Base-by-base conservation (phyloP, 1,140 invertebrate species). In the Rhyzopertha dominica region DNA sequence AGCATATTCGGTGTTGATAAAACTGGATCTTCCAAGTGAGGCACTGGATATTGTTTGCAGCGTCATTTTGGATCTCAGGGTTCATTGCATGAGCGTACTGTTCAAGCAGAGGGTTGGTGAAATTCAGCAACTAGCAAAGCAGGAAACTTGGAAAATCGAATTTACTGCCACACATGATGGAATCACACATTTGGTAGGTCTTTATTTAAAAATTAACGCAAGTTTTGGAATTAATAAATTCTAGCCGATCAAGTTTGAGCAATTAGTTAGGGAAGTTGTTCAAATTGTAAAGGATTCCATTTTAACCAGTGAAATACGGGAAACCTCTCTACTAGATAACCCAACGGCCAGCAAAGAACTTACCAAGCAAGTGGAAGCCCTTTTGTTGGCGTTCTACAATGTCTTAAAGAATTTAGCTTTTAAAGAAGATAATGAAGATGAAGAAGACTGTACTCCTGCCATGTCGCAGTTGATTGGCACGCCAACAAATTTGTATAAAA, bases 81-180 rank as follows among this genome's bases (percentile, higher is more conserved):
- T 91, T 30, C 82, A 92, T 63, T 91, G 90, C 54, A 84, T 97
- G 72, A 79, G 80, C 13, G 82, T 83, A 31, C 74, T 95, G 43
- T 84, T 97, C 36, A 85, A 86, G 62, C 85, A 93, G 62, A 82
- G 90, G 3, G 77, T 79, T 1, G 81, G 86, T 56, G 84, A 88
- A 55, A 80, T 95, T 20, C 79, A 81, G 54, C 74, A 76, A n/a
- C 71, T 97, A 2, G 74, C 79, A 34, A 78, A 78, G 26, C 81
- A 84, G 56, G 94, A 98, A 70, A 87, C 78, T 0, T 98, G 94
- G 93, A 77, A 81, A 53, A 80, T 94, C 37, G 84, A 91, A 50
- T 85, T 90, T 47, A 81, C 83, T 58, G 84, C 86, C 51, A 78
- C 84, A 53, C 79, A 83, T 61, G 86, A 85, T 16, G 85, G 85